These are phyloP conservation scores for Siphonodentalium dalli DNA, from an alignment of 2,888 invertebrate genomes.

Conservation along the genomic window DNA sequence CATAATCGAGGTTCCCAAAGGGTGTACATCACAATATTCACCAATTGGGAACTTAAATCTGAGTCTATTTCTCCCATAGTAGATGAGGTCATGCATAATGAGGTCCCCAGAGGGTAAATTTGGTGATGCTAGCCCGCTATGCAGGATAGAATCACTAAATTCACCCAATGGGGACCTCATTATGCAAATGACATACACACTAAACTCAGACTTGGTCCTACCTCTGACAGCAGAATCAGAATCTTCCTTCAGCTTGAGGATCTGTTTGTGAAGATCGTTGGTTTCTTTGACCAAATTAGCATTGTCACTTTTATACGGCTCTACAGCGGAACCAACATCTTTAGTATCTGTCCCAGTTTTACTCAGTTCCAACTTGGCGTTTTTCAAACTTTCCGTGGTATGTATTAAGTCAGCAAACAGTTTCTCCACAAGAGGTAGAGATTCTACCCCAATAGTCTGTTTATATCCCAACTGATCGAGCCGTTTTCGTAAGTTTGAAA, in stretches of 20 bases:
- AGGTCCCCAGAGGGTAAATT: too few species aligned
- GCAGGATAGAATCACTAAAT: too few species aligned
- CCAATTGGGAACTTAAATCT: too few species aligned
- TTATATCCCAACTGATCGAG: conserved; percentile 84
- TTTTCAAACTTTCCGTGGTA: conserved; percentile 85
- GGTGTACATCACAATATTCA: too few species aligned
- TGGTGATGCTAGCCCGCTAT: too few species aligned
- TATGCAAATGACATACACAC: too few species aligned
- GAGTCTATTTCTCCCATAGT: too few species aligned
- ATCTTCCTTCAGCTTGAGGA: conserved; percentile 60
- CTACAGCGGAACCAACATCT: conserved; percentile 49
- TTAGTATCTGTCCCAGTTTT: conserved; percentile 39
- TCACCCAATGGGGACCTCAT: too few species aligned
- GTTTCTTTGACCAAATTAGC: conserved; percentile 65
- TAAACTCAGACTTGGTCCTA: too few species aligned
- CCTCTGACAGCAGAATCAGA: conserved; percentile 56
- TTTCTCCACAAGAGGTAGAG: conserved; percentile 81
- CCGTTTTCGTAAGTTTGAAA: conserved; percentile 72
- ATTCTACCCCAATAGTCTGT: conserved; percentile 77
- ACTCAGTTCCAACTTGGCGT: conserved; percentile 74
- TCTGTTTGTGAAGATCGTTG: conserved; percentile 62
- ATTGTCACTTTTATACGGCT: conserved; percentile 65
- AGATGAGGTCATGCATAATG: too few species aligned
- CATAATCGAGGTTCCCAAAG: too few species aligned
- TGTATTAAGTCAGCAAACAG: conserved; percentile 83